These are phyloP conservation scores for Excalfactoria chinensis DNA, from an alignment of 2,113 vertebrate genomes.

Conservation along the genomic window DNA sequence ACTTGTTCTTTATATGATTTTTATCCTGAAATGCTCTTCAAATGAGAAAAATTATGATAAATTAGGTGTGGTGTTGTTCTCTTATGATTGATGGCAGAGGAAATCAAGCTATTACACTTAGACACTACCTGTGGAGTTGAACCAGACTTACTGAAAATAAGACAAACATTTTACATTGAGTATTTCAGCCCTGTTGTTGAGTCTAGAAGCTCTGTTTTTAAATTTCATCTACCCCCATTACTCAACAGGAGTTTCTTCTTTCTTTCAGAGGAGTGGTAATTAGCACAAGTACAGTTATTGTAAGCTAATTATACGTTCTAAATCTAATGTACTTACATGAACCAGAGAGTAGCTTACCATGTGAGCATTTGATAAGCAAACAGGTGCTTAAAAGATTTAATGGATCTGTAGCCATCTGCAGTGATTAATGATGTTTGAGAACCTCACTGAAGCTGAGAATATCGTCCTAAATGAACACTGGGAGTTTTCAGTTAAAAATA, in stretches of 20 bases:
- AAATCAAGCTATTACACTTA: slow-evolving; percentile 26
- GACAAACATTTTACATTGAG: not conserved
- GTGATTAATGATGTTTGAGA: slow-evolving; percentile 58
- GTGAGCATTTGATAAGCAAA: slow-evolving; percentile 42
- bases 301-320: slow-evolving; percentile 37
- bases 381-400: slow-evolving; percentile 52
- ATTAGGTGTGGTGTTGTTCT: not conserved
- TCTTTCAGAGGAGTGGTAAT: slow-evolving; percentile 43
- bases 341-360: slow-evolving; percentile 27
- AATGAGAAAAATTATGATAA: slow-evolving; percentile 23
- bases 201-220: slow-evolving; percentile 27
- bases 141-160: not conserved
- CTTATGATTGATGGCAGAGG: not conserved
- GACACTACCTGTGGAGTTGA: not conserved
- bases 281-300: not conserved
- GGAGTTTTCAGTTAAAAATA: not conserved
- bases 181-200: not conserved
- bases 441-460: slow-evolving; percentile 2
- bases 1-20: not conserved
- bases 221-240: slow-evolving; percentile 21
- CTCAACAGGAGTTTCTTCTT: slow-evolving; percentile 27
- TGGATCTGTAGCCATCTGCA: slow-evolving; percentile 44
- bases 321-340: slow-evolving; percentile 18
- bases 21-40: not conserved
- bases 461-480: slow-evolving; percentile 12